Evolutionary conservation across 2,888 invertebrate genomes (phyloP), one percentile per base, ranked within the genome.

Genomic region (Hydrotaea cyrtoneurina): DNA sequence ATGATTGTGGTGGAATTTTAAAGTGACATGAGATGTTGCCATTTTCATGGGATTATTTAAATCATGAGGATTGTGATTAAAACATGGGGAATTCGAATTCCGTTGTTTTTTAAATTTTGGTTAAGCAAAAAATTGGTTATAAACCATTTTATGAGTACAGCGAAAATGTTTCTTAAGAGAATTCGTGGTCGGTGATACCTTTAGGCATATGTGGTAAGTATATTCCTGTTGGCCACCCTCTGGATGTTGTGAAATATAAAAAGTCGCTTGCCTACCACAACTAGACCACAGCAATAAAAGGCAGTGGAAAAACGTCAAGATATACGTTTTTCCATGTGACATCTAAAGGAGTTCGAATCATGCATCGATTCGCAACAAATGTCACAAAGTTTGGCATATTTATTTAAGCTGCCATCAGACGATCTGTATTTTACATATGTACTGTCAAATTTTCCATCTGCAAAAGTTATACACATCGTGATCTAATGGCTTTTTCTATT

Each of bases 211-310:
- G 23, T 87, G 88, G 85, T 92, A 92, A 2, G 88, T 88, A 80
- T 91, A 88, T 11, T 88, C 83, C 78, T 87, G 88, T 0, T 89
- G 88, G 3, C 87, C 87, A 43, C 88, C 90, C 21, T 89, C 89
- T 77, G 92, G 92, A 0, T 91, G 89, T 0, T 88, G 87, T 66
- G 90, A 86, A 91, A 75, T 23, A 89, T 90, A 13, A 91, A 89
- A 72, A 90, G 90, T 76, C 91, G 89, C 80, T 91, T 91, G 19
- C 59, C 76, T 8, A 78, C 50, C 90, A 89, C 90, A 89, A 90
- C 8, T 89, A 90, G 0, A 15, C 91, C 91, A 72, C 92, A 92
- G 62, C 92, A 92, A 85, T 90, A 91, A 4, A 91, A 89, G 76
- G 91, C 90, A 72, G 88, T 87, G 2, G 87, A 88, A 21, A 57